Evolutionary conservation across 2,113 vertebrate genomes (phyloP).

Genomic region (Ardeotis arabs): DNA sequence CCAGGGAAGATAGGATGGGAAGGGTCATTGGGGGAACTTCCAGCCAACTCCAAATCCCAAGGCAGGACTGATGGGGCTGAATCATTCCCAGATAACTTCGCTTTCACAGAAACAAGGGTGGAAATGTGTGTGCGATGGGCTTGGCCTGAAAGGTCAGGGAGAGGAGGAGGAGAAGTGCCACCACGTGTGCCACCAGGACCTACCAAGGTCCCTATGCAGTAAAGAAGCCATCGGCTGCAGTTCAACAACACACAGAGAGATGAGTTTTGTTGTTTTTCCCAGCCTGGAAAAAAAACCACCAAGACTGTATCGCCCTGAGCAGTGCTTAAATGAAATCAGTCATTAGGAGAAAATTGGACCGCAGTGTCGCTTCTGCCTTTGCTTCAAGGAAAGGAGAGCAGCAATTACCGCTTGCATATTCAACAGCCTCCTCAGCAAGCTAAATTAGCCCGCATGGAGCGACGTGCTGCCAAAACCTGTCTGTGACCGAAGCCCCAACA

Average conservation of each 20-base stretch:
- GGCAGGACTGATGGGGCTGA: background rate
- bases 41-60: background rate
- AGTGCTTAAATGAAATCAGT: constrained; percentile 41
- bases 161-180: background rate
- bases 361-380: constrained; percentile 17
- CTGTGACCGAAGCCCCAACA: constrained; percentile 32
- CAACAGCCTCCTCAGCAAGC: constrained; percentile 43
- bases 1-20: background rate
- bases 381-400: constrained; percentile 52
- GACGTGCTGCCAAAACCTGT: constrained; percentile 16
- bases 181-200: fast-evolving
- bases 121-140: background rate
- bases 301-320: background rate
- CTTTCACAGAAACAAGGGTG: background rate
- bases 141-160: background rate
- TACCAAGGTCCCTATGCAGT: fast-evolving
- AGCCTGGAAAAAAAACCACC: background rate
- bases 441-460: constrained; percentile 12
- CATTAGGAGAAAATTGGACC: constrained; percentile 61
- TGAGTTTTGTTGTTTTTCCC: background rate
- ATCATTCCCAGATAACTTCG: background rate
- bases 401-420: constrained; percentile 58
- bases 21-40: background rate
- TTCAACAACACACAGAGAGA: background rate
- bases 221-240: background rate